Evolutionary conservation across 2,888 invertebrate genomes (phyloP), one percentile per base, ranked within the genome.

Genomic region (Orthonychiurus folsomi): DNA sequence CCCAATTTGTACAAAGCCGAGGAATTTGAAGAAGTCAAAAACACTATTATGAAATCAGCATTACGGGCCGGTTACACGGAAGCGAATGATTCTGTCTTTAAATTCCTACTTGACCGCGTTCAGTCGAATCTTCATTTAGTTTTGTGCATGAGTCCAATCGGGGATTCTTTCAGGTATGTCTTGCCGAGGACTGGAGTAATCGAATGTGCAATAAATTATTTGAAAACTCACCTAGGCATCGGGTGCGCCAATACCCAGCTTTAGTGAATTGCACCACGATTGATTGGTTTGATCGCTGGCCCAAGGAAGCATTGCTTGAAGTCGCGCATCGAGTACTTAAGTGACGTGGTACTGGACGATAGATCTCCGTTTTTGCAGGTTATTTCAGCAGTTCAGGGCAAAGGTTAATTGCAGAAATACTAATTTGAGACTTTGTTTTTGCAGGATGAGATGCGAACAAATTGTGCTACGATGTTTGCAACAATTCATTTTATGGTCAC

Each of bases 271-370:
- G 87, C 69, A 89, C 90, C 0, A 90, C 91, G 0, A 89, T 91
- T 24, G 89, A 93, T 77, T 93, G 91, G 91, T 90, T 92, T 79
- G 82, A 85, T 74, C 86, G 88, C 74, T 93, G 93, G 93, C 91
- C 93, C 0, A 83, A 85, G 64, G 88, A 89, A 75, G 92, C 93
- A 47, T 80, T 93, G 61, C 79, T 93, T n/a, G 91, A 92, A 79
- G 91, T 93, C 9, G 91, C 92, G 15, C 84, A 86, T 75, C 87
- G 87, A 78, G 92, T 88, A 77, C 81, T 93, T 50, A n/a, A 80
- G 80, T 26, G 86, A 85, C 55, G 84, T 89, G 28, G 83, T 86
- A 74, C 81, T 92, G 64, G 81, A 86, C 48, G 84, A 83, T 59
- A 59, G 67, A 12, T 66, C 66, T 20, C 57, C 20, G 15, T 65